Conservation (phyloP, 2,797 vertebrate genomes). For the Notolepis coatsorum region DNA sequence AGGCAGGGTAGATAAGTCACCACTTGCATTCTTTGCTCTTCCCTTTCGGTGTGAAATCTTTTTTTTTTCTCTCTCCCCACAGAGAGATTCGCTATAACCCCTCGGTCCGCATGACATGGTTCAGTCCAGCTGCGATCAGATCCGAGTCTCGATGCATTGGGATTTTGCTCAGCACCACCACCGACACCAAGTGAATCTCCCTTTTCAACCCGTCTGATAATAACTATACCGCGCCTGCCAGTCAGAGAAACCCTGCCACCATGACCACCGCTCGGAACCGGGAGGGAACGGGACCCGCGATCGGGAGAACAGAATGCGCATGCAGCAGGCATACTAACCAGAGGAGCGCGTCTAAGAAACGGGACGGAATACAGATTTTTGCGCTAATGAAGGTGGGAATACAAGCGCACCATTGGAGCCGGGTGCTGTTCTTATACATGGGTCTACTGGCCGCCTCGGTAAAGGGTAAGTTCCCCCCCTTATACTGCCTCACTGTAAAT, state of each 20-base stretch:
- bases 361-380: conserved; percentile 86
- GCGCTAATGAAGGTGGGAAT: conserved; percentile 87
- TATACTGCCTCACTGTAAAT: conserved; percentile 37
- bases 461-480: conserved; percentile 87
- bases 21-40: conserved; percentile 43
- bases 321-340: conserved; percentile 70
- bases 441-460: conserved; percentile 89
- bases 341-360: conserved; percentile 73
- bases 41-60: conserved; percentile 73
- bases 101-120: conserved; percentile 91
- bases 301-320: conserved; percentile 87
- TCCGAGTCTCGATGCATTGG: conserved; percentile 94
- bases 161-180: conserved; percentile 92
- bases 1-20: conserved; percentile 62
- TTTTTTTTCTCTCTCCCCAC: too few species aligned
- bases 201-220: conserved; percentile 79
- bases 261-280: conserved; percentile 79
- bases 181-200: conserved; percentile 83
- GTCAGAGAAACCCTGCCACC: conserved; percentile 57
- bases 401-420: conserved; percentile 89
- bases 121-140: conserved; percentile 98
- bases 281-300: conserved; percentile 76
- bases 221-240: conserved; percentile 72
- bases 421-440: conserved; percentile 85
- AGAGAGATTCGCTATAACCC: conserved; percentile 76